These are phyloP conservation scores for Zingel zingel DNA, from an alignment of 2,113 vertebrate species.

Conservation along the genomic window DNA sequence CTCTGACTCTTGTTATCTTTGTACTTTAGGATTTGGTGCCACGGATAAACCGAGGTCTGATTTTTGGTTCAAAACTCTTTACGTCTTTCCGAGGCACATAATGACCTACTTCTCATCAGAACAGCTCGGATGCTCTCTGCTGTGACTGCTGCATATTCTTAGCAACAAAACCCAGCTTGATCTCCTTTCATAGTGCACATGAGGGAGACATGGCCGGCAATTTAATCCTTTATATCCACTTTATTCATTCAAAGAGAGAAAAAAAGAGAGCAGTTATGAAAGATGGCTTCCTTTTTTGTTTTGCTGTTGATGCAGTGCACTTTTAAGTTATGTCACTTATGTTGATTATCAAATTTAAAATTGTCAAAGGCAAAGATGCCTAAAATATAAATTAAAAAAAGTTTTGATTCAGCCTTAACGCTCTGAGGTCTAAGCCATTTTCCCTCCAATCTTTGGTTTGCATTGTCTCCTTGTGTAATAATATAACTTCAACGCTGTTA, in stretches of 20 bases:
- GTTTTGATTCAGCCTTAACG: not conserved
- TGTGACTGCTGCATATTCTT: slow-evolving; percentile 56
- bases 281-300: not conserved
- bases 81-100: slow-evolving; percentile 41
- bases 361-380: not conserved
- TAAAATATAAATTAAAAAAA: not conserved
- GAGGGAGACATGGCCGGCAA: slow-evolving; percentile 23
- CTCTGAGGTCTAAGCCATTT: too few relatives aligned
- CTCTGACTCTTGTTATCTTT: slow-evolving; percentile 21
- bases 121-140: slow-evolving; percentile 37
- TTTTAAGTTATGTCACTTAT: not conserved
- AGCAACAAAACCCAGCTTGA: slow-evolving; percentile 50
- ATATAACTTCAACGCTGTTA: too few relatives aligned
- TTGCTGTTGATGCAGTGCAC: not conserved
- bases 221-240: slow-evolving; percentile 34
- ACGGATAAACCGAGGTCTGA: slow-evolving; percentile 36
- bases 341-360: too few relatives aligned
- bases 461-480: too few relatives aligned
- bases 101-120: slow-evolving; percentile 62
- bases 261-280: not conserved
- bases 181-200: slow-evolving; percentile 44
- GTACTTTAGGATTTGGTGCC: not conserved
- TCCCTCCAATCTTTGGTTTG: too few relatives aligned
- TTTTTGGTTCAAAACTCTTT: slow-evolving; percentile 47
- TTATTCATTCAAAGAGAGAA: slow-evolving; percentile 22